Percentiles rank a stretch among this genome's conserved stretches.
Conservation (phyloP, 2,888 invertebrate genomes). For the Tetragonisca angustula region DNA sequence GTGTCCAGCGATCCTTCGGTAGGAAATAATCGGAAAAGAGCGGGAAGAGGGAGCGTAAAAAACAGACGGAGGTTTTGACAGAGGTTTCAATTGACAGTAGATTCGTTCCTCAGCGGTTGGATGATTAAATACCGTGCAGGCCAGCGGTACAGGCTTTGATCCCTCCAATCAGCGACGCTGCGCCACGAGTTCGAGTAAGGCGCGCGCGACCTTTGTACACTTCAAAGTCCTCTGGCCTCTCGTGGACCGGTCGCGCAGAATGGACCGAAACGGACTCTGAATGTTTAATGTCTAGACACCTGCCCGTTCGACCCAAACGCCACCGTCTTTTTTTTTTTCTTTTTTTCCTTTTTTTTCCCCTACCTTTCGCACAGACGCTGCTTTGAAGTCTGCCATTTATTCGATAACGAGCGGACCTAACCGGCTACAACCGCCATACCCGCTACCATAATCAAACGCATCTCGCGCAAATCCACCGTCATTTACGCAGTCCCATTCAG, state of each 20-base stretch:
- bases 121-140: constrained; percentile 70
- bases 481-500: neutral
- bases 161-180: constrained; percentile 72
- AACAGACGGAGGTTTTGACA: constrained; percentile 42
- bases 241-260: constrained; percentile 45
- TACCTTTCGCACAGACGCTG: too few relatives aligned
- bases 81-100: constrained; percentile 47
- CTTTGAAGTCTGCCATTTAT: constrained; percentile 16
- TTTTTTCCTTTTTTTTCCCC: neutral
- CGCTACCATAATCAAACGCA: constrained; percentile 30
- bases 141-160: constrained; percentile 69
- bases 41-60: constrained; percentile 10
- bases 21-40: neutral
- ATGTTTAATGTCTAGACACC: constrained; percentile 69
- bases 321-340: neutral
- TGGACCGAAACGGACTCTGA: constrained; percentile 63
- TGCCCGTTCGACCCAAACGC: constrained; percentile 28
- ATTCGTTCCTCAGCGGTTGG: constrained; percentile 65
- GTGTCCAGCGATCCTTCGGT: too few relatives aligned
- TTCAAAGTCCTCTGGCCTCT: constrained; percentile 58
- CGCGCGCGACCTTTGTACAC: constrained; percentile 63
- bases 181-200: constrained; percentile 57
- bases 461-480: neutral
- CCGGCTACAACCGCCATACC: neutral
- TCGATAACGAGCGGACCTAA: constrained; percentile 29